Evolutionary conservation across 1,140 invertebrate genomes (phyloP), one percentile per base, ranked within the genome.

Genomic region (Drosophila rhopaloa): DNA sequence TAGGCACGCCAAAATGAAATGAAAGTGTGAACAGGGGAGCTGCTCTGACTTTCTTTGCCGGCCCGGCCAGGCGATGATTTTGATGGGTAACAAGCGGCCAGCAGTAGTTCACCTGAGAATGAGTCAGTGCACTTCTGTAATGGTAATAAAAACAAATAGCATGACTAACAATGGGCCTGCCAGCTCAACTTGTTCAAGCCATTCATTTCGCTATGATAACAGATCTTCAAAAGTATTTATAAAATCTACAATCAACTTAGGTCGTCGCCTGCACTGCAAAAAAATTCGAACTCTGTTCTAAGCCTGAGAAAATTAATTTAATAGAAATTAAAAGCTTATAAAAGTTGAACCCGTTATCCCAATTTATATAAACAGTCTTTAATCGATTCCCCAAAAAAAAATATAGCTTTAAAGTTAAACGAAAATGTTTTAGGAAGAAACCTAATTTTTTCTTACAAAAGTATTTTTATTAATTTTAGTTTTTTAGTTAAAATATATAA

Each of bases 41-140:
- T 61, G 59, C 35, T 40, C 35, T 48, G 67, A 70, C 81, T 83
- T 84, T 84, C 81, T 84, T 84, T 68, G 81, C 62, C 66, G 62
- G 70, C 70, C 38, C 43, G 46, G 44, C 48, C 50, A 67, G 62
- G 13, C 63, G 14, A 48, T 70, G 35, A 27, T 55, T 48, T 40
- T 27, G 37, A 57, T 71, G 66, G 66, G 35, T 19, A 68, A 41
- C 59, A 13, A 40, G 9, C 44, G 46, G 41, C 43, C 7, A 47
- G 14, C 24, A 47, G 61, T 19, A 40, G 62, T 65, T 65, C 35
- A 29, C 11, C 32, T 50, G 46, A 71, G 56, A 62, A 80, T 83
- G 81, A 84, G 77, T 84, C 81, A 84, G 76, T 80, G 66, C 61
- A 68, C 81, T 84, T 79, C 43, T 84, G 81, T 80, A 84, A 84